phyloP scores from a whole-genome alignment of 1,140 invertebrate species.

The Drosophila ogumai region DNA sequence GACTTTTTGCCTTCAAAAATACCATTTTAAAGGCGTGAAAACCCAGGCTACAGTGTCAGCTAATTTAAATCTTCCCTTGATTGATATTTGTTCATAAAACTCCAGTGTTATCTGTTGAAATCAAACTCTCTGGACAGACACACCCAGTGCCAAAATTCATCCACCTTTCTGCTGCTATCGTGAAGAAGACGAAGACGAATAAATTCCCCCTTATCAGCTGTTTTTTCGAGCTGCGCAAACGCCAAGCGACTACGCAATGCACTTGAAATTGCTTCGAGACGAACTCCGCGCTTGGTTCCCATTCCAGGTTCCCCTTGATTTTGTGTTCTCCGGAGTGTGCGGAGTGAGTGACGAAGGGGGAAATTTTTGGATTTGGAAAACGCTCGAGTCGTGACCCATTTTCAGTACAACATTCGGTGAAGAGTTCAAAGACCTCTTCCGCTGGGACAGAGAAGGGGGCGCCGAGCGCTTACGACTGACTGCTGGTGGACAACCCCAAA shows the following conservation, averaged over 20 bases:
- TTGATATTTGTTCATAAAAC: background rate
- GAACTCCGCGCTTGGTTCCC: constrained; percentile 8
- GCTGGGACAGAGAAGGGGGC: background rate
- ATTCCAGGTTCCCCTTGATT: constrained; percentile 13
- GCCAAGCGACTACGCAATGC: constrained; percentile 72
- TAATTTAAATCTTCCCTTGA: background rate
- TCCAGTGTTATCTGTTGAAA: background rate
- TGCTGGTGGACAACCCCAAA: constrained; percentile 62
- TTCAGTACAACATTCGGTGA: constrained; percentile 55
- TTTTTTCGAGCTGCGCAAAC: constrained; percentile 66
- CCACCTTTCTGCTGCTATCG: constrained; percentile 12
- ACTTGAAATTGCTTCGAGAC: constrained; percentile 67
- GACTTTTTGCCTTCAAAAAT: background rate
- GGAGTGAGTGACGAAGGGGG: constrained; percentile 23
- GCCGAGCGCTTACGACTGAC: background rate
- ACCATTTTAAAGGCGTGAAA: background rate
- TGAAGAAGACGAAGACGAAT: background rate
- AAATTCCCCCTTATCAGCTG: constrained; percentile 51
- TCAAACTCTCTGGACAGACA: background rate
- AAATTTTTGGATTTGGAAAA: constrained; percentile 59
- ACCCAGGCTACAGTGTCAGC: background rate
- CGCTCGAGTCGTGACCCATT: constrained; percentile 69
- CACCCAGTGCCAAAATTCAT: constrained; percentile 12
- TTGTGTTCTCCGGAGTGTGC: constrained; percentile 2
- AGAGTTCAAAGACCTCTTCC: constrained; percentile 72